A percentile compares a stretch with the other conserved stretches of the same genome.
Conservation (phyloP, 2,888 invertebrate genomes). For the Xylocampa areola region DNA sequence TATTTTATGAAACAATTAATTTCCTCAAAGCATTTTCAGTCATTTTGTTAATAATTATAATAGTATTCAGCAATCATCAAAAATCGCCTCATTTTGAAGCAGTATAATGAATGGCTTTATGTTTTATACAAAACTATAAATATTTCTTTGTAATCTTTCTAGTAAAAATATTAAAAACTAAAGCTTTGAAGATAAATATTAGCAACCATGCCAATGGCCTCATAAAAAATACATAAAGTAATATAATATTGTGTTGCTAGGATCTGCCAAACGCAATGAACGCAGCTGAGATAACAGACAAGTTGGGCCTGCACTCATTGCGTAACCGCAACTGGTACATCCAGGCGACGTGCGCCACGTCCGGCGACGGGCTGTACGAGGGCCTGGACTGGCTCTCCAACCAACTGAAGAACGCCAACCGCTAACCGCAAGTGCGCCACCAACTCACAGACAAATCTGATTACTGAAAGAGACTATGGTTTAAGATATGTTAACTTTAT, state of each 20-base stretch:
- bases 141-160: slow-evolving; percentile 1
- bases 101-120: neutral
- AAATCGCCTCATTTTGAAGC: slow-evolving; percentile 3
- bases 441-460: slow-evolving; percentile 83
- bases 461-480: slow-evolving; percentile 89
- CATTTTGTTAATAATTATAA: neutral
- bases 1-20: slow-evolving; percentile 12
- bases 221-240: slow-evolving; percentile 34
- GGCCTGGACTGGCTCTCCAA: slow-evolving; percentile 99
- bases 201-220: slow-evolving; percentile 7
- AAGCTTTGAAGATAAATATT: slow-evolving; percentile 6
- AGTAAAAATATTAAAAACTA: neutral
- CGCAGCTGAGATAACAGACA: slow-evolving; percentile 99
- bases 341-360: slow-evolving; percentile 99
- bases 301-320: slow-evolving; percentile 99
- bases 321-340: slow-evolving; percentile 99
- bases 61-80: neutral
- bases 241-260: slow-evolving; percentile 84
- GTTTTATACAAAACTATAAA: neutral
- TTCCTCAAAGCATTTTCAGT: slow-evolving; percentile 2
- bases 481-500: slow-evolving; percentile 90
- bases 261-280: slow-evolving; percentile 99
- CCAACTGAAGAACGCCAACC: slow-evolving; percentile 99
- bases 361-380: slow-evolving; percentile 99
- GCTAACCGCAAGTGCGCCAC: slow-evolving; percentile 91